These are phyloP conservation scores for Mesorhabditis spiculigera DNA, from an alignment of 2,888 invertebrate genomes.

Conservation along the genomic window DNA sequence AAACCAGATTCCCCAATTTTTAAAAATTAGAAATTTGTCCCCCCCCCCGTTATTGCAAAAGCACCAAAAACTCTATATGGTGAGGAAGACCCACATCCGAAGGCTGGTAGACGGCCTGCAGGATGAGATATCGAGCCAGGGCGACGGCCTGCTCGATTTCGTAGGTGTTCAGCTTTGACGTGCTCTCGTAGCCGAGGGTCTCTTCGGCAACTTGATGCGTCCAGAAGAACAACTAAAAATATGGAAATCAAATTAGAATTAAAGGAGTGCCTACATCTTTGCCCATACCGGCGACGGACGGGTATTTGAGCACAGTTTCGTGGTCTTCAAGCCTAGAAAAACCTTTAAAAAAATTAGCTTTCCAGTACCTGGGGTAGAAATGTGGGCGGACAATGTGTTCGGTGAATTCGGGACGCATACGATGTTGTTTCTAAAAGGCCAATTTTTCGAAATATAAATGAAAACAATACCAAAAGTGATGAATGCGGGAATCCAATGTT, in stretches of 20 bases:
- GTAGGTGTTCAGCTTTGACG: not conserved
- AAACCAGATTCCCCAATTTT: no score
- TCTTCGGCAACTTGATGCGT: slow-evolving; percentile 22
- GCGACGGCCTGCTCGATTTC: slow-evolving; percentile 64
- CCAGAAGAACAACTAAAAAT: slow-evolving; percentile 68
- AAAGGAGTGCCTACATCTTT: slow-evolving; percentile 58
- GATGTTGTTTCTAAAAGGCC: slow-evolving; percentile 68
- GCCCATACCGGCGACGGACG: slow-evolving; percentile 67
- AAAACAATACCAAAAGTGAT: slow-evolving; percentile 57
- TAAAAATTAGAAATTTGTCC: no score
- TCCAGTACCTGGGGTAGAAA: slow-evolving; percentile 67
- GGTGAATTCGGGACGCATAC: slow-evolving; percentile 74
- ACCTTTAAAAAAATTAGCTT: not conserved
- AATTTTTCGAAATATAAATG: no score
- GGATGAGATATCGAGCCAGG: slow-evolving; percentile 33
- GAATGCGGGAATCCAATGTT: slow-evolving; percentile 69
- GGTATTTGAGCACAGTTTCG: slow-evolving; percentile 66
- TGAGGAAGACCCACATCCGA: no score
- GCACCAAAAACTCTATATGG: no score
- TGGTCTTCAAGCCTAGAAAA: slow-evolving; percentile 37
- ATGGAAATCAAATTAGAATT: not conserved
- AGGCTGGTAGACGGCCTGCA: slow-evolving; percentile 28
- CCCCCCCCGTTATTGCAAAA: no score
- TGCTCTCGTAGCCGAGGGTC: slow-evolving; percentile 9
- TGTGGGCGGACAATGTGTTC: slow-evolving; percentile 65